phyloP scores from a whole-genome alignment of 1,140 invertebrate genomes.

The Panulirus ornatus region DNA sequence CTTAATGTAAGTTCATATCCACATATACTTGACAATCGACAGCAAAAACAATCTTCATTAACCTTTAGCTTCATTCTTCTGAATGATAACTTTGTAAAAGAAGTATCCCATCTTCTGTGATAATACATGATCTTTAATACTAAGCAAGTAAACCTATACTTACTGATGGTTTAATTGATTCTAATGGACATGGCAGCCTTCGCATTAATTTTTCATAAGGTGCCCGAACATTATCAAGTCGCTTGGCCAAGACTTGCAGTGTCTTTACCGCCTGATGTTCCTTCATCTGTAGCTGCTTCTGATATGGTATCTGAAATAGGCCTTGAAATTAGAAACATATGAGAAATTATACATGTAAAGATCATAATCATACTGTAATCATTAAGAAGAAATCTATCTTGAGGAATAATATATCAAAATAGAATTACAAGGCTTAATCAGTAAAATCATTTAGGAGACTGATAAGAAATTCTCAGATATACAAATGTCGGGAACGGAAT shows the following conservation, averaged over 20 bases:
- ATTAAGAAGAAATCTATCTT: neutral
- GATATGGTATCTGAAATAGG: slow-evolving; percentile 34
- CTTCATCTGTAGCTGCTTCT: slow-evolving; percentile 78
- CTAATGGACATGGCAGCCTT: slow-evolving; percentile 70
- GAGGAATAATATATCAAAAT: too few species aligned
- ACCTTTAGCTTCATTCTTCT: neutral
- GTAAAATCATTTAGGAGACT: neutral
- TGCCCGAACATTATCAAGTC: slow-evolving; percentile 1
- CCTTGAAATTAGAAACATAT: neutral
- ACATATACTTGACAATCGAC: too few species aligned
- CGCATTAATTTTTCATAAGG: neutral
- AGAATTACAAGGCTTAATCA: neutral
- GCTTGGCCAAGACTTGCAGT: slow-evolving; percentile 51
- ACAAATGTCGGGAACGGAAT: neutral
- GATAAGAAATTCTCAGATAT: neutral
- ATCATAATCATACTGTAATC: neutral
- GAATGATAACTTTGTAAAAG: neutral
- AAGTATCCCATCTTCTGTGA: neutral
- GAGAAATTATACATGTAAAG: neutral
- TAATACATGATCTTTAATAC: neutral
- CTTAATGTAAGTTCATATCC: too few species aligned
- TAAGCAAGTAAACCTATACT: slow-evolving; percentile 46
- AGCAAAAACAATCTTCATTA: too few species aligned
- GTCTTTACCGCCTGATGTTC: slow-evolving; percentile 69
- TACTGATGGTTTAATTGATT: slow-evolving; percentile 74